A percentile compares a stretch with the other conserved stretches of the same genome.
Evolutionary conservation across 1,140 invertebrate genomes (phyloP).

Genomic region (Cyclina sinensis): DNA sequence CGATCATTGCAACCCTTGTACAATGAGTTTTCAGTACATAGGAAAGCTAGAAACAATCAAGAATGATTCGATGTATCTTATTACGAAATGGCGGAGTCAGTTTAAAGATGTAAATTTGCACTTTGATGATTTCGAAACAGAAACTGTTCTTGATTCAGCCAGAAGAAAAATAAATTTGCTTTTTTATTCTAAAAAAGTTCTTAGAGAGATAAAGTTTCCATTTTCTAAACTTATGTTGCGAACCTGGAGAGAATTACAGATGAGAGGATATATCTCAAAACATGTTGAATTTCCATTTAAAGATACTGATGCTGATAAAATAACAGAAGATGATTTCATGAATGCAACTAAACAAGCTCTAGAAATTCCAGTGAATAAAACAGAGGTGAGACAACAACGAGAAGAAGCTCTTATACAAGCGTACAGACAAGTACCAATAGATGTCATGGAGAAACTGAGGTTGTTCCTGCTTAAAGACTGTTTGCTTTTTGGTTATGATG

Average conservation of each 20-base stretch:
- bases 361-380: neutral
- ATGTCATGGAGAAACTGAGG: constrained; percentile 39
- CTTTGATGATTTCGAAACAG: constrained; percentile 42
- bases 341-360: neutral
- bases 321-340: constrained; percentile 6
- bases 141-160: constrained; percentile 9
- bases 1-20: constrained; percentile 81
- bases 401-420: constrained; percentile 54
- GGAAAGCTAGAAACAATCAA: constrained; percentile 83
- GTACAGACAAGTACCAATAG: constrained; percentile 24
- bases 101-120: constrained; percentile 20
- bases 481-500: constrained; percentile 60
- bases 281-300: constrained; percentile 49
- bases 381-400: constrained; percentile 4
- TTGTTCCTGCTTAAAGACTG: constrained; percentile 40
- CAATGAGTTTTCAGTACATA: constrained; percentile 81
- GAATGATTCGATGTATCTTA: constrained; percentile 76
- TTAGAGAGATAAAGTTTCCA: constrained; percentile 52
- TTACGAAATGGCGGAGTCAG: constrained; percentile 48
- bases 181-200: constrained; percentile 32
- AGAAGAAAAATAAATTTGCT: neutral
- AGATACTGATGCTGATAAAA: constrained; percentile 1
- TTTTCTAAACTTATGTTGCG: constrained; percentile 56
- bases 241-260: constrained; percentile 71
- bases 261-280: constrained; percentile 68